Conservation (phyloP, 1,140 invertebrate genomes). For the Zaprionus ornatus region DNA sequence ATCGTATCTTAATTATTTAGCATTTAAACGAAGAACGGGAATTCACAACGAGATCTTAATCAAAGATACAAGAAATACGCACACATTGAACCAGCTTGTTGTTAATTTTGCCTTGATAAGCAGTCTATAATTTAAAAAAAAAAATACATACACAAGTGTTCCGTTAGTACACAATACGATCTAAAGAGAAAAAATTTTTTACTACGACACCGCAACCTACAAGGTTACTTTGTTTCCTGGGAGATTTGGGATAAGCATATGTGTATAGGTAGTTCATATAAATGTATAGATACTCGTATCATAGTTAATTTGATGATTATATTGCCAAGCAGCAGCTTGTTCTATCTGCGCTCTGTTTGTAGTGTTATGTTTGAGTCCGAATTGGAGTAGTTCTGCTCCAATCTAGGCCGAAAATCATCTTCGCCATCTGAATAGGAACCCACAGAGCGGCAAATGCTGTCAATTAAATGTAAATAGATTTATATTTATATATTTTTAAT, state of each 20-base stretch:
- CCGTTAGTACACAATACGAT: conserved; percentile 35
- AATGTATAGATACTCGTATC: conserved; percentile 50
- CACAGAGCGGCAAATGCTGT: conserved; percentile 74
- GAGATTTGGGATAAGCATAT: background rate
- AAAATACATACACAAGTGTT: conserved; percentile 50
- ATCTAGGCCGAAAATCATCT: conserved; percentile 62
- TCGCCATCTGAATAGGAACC: conserved; percentile 78
- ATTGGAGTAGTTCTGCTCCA: conserved; percentile 70
- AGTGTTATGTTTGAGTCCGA: conserved; percentile 76
- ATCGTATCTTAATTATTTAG: conserved; percentile 58
- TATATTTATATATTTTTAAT: background rate
- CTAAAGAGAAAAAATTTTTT: conserved; percentile 16
- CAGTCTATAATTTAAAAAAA: conserved; percentile 57
- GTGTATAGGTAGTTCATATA: conserved; percentile 38
- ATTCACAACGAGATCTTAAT: conserved; percentile 79
- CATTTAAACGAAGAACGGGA: conserved; percentile 65
- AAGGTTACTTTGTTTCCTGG: background rate
- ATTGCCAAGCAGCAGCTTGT: conserved; percentile 26
- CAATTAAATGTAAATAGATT: background rate
- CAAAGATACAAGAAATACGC: conserved; percentile 58
- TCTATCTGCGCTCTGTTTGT: conserved; percentile 68
- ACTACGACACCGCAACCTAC: conserved; percentile 23
- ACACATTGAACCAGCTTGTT: conserved; percentile 32
- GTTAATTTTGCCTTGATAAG: background rate
- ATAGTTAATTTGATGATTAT: conserved; percentile 35